phyloP scores from a whole-genome alignment of 2,113 vertebrate genomes.

The Pseudorectes ferrugineus region DNA sequence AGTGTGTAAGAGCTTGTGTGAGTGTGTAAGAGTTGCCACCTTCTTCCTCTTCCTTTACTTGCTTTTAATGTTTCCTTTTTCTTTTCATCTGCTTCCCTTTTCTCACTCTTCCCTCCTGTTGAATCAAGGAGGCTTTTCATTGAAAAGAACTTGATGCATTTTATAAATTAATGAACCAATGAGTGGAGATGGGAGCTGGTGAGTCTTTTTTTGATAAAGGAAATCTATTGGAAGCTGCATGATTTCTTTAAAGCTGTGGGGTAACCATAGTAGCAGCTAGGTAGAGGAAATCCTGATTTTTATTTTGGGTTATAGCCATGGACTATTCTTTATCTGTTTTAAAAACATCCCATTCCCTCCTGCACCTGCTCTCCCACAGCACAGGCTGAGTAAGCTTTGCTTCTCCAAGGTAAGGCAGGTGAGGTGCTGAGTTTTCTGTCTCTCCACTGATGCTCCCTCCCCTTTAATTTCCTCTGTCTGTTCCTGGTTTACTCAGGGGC shows the following conservation, averaged over 20 bases:
- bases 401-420: background rate
- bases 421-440: background rate
- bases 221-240: background rate
- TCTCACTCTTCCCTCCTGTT: background rate
- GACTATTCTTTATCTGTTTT: background rate
- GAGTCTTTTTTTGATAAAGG: background rate
- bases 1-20: background rate
- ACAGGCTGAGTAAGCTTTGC: background rate
- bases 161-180: background rate
- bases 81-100: background rate
- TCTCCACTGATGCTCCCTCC: fast-evolving
- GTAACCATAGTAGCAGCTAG: slow-evolving; percentile 13
- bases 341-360: background rate
- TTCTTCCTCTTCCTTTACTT: background rate
- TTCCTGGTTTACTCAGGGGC: background rate
- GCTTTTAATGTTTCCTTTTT: background rate
- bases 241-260: background rate
- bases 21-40: background rate
- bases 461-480: background rate
- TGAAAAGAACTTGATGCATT: background rate
- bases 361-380: background rate
- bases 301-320: background rate
- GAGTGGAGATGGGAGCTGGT: background rate
- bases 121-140: background rate
- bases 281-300: background rate